phyloP scores from a whole-genome alignment of 2,888 invertebrate species.

The Megastigmus dorsalis region DNA sequence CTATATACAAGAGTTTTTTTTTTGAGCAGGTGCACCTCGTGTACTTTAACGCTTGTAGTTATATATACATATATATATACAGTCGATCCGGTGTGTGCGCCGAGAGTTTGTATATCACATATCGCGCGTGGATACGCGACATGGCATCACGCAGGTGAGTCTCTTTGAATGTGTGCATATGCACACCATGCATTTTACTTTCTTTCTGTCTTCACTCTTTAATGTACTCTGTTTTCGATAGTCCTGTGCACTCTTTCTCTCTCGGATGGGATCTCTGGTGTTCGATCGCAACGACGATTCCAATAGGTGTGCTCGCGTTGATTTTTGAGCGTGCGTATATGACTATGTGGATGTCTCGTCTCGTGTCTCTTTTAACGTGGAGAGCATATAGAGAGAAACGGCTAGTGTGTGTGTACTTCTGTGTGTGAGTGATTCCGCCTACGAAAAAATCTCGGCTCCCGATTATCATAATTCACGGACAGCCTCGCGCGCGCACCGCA shows the following conservation, averaged over 20 bases:
- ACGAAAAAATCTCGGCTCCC: constrained; percentile 26
- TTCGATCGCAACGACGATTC: too few species aligned
- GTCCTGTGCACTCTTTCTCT: too few species aligned
- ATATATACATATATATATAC: too few species aligned
- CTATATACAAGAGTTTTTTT: not conserved
- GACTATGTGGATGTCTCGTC: not conserved
- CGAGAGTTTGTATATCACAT: not conserved
- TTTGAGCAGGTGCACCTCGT: constrained; percentile 9
- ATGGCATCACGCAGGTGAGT: constrained; percentile 74
- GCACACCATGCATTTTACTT: not conserved
- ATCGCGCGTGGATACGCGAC: constrained; percentile 57
- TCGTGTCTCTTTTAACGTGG: too few species aligned
- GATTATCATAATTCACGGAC: constrained; percentile 63
- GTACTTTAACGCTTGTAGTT: too few species aligned
- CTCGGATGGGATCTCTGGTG: too few species aligned
- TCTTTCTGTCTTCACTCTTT: not conserved
- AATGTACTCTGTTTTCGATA: too few species aligned
- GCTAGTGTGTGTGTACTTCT: not conserved
- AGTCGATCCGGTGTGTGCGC: too few species aligned
- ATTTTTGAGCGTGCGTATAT: too few species aligned
- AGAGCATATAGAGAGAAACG: too few species aligned
- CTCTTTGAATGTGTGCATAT: not conserved
- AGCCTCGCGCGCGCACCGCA: not conserved
- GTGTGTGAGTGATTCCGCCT: not conserved
- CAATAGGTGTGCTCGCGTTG: too few species aligned